These are phyloP conservation scores for Oreochromis mossambicus DNA, from an alignment of 2,797 vertebrate genomes.

Conservation along the genomic window DNA sequence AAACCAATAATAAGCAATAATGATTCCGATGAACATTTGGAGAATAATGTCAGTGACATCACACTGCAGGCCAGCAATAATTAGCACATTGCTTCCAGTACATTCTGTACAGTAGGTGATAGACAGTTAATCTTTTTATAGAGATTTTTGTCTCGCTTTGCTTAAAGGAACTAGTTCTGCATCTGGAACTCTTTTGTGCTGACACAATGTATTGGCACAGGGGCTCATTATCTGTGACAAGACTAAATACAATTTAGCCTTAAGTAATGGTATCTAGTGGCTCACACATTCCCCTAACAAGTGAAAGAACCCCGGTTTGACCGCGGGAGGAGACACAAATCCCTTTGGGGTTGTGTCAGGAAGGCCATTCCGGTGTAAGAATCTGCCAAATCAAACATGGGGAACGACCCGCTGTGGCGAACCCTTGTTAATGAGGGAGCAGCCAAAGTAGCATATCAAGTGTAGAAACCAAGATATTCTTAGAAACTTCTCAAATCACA, in stretches of 20 bases:
- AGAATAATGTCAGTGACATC: not conserved
- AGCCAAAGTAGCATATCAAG: not conserved
- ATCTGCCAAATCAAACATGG: not conserved
- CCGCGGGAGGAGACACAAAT: not conserved
- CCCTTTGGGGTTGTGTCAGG: not conserved
- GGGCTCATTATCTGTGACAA: not conserved
- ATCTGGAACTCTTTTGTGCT: not conserved
- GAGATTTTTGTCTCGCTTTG: not conserved
- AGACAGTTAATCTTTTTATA: not conserved
- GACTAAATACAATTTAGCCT: not conserved
- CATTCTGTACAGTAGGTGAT: not conserved
- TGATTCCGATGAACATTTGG: conserved; percentile 9
- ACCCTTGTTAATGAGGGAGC: not conserved
- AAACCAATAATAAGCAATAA: conserved; percentile 21
- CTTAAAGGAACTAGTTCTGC: not conserved
- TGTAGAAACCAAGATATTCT: not conserved
- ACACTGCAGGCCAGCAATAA: not conserved
- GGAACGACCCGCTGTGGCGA: not conserved
- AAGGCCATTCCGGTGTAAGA: not conserved
- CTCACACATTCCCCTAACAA: not conserved
- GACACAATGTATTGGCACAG: not conserved
- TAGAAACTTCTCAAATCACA: not conserved
- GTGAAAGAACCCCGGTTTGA: not conserved
- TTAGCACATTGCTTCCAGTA: not conserved
- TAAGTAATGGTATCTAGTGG: not conserved